Evolutionary conservation across 1,140 invertebrate genomes (phyloP).

Genomic region (Pseudomyrmex pallidus): DNA sequence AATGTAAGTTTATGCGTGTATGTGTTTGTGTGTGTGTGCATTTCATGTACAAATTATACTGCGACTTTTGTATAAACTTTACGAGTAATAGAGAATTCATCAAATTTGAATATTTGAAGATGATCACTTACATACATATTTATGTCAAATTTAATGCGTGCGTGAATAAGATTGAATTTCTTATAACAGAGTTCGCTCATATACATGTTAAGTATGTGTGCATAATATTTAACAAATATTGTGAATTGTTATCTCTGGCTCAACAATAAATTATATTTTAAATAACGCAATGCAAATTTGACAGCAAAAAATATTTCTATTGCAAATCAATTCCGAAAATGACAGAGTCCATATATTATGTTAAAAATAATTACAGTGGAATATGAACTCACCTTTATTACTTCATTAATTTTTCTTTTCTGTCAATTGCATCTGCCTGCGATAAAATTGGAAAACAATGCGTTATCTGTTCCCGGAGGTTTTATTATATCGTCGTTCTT

Average conservation of each 20-base stretch:
- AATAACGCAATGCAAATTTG: neutral
- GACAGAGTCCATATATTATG: neutral
- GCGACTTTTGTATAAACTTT: no score
- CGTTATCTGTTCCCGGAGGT: neutral
- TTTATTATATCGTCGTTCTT: conserved; percentile 12
- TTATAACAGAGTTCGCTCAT: neutral
- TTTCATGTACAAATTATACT: no score
- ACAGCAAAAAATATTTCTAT: neutral
- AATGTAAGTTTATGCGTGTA: no score
- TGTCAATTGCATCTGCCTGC: neutral
- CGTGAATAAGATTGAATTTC: no score
- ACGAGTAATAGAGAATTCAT: no score
- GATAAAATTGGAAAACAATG: conserved; percentile 4
- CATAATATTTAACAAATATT: neutral
- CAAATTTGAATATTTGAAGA: no score
- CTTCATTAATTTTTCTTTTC: conserved; percentile 1
- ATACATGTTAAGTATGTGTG: conserved; percentile 1
- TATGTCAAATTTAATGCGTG: no score
- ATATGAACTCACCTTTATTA: conserved; percentile 14
- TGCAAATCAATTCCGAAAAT: neutral
- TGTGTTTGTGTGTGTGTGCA: no score
- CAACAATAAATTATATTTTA: conserved; percentile 49
- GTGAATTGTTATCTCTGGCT: neutral
- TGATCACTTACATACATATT: no score
- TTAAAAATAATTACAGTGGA: no score